Conservation (phyloP, 2,113 vertebrate genomes). For the Tenebrosternarchus preto region DNA sequence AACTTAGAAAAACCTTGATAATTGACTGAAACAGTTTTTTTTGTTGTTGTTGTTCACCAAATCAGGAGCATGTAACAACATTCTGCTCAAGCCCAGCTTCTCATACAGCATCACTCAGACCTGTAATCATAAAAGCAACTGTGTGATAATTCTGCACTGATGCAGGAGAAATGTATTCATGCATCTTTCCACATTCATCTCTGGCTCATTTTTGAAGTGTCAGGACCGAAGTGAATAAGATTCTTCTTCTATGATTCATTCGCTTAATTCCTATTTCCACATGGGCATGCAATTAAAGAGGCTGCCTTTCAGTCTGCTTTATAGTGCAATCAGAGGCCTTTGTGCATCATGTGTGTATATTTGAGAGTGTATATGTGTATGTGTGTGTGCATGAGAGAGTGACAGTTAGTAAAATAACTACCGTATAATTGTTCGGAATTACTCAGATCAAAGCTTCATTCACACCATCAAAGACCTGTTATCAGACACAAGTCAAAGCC, state of each 20-base stretch:
- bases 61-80: no score
- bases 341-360: not conserved
- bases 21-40: not conserved
- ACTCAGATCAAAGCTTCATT: conserved; percentile 63
- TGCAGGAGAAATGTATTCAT: not conserved
- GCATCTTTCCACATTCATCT: conserved; percentile 12
- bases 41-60: no score
- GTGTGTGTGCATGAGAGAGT: conserved; percentile 14
- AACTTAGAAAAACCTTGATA: no score
- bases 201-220: conserved; percentile 26
- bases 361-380: not conserved
- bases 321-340: conserved; percentile 25
- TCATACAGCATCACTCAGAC: not conserved
- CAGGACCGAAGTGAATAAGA: conserved; percentile 51
- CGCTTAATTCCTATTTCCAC: conserved; percentile 57
- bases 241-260: conserved; percentile 55
- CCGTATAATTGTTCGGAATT: conserved; percentile 57
- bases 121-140: conserved; percentile 35
- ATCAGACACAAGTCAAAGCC: conserved; percentile 65
- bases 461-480: conserved; percentile 55
- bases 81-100: not conserved
- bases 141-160: conserved; percentile 33
- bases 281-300: conserved; percentile 9
- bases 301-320: conserved; percentile 8
- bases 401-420: conserved; percentile 57